A percentile compares a stretch with the other conserved stretches of the same genome.
phyloP scores from a whole-genome alignment of 2,797 vertebrate species.

The Gymnothorax reevesii region DNA sequence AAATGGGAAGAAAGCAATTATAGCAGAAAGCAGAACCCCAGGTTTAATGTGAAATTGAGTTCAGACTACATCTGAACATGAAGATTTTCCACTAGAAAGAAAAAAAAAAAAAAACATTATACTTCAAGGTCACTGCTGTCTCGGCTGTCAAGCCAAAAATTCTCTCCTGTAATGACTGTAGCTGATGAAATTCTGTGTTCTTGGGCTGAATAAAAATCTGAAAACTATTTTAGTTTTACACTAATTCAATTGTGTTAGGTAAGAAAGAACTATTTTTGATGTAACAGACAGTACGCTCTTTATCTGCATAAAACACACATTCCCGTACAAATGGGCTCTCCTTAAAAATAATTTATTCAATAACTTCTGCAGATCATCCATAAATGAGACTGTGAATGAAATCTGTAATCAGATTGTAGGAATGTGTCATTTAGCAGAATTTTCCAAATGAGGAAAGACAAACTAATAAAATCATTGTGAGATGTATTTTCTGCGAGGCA shows the following conservation, averaged over 20 bases:
- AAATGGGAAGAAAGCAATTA: not conserved
- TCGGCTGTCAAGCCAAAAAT: conserved; percentile 19
- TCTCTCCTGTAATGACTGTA: not conserved
- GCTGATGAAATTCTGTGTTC: too few relatives aligned
- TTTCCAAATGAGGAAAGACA: conserved; percentile 45
- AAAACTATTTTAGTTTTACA: too few relatives aligned
- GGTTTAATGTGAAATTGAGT: not conserved
- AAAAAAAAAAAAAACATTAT: not conserved
- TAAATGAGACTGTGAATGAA: conserved; percentile 24
- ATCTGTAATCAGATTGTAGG: conserved; percentile 45
- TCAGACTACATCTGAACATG: not conserved
- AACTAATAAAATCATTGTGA: conserved; percentile 25
- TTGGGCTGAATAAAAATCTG: too few relatives aligned
- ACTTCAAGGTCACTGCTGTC: conserved; percentile 7
- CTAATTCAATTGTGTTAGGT: too few relatives aligned
- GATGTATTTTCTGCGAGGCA: not conserved
- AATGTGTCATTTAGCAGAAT: conserved; percentile 37
- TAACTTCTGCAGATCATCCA: conserved; percentile 7
- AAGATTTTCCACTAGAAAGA: conserved; percentile 1
- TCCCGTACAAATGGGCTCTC: not conserved
- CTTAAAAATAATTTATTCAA: conserved; percentile 25
- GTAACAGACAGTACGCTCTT: too few relatives aligned
- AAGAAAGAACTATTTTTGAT: too few relatives aligned
- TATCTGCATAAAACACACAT: too few relatives aligned
- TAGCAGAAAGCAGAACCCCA: not conserved